Conservation (phyloP, 2,888 invertebrate species). For the Agrotis segetum region DNA sequence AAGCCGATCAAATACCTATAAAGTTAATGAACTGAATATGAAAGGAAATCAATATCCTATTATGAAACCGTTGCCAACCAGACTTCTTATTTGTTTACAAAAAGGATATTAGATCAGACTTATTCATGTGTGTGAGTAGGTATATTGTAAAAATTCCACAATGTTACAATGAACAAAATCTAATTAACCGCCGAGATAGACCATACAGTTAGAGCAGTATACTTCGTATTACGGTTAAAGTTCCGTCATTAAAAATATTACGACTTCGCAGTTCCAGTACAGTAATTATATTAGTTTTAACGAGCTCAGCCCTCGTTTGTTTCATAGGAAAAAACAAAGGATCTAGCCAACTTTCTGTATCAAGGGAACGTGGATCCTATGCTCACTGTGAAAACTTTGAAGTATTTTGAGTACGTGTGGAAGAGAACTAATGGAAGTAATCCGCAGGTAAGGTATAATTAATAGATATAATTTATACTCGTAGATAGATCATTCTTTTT, state of each 20-base stretch:
- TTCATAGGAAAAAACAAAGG: conserved; percentile 85
- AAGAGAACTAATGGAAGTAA: conserved; percentile 88
- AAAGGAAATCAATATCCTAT: conserved; percentile 37
- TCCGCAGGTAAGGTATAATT: conserved; percentile 79
- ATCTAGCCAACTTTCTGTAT: conserved; percentile 86
- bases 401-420: conserved; percentile 90
- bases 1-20: conserved; percentile 42
- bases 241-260: conserved; percentile 81
- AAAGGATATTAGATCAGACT: conserved; percentile 38
- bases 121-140: not conserved
- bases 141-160: conserved; percentile 24
- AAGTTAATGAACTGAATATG: conserved; percentile 39
- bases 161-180: conserved; percentile 57
- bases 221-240: conserved; percentile 68
- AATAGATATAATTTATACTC: not conserved
- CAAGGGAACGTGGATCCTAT: conserved; percentile 85
- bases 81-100: conserved; percentile 45
- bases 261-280: conserved; percentile 70
- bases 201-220: conserved; percentile 54
- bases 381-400: conserved; percentile 83
- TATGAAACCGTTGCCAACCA: conserved; percentile 18
- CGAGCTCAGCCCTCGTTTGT: conserved; percentile 72
- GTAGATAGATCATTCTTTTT: too few species aligned
- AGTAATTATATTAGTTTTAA: conserved; percentile 82
- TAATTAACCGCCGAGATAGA: conserved; percentile 57